A percentile compares a stretch with the other conserved stretches of the same genome.
Evolutionary conservation across 2,113 vertebrate genomes (phyloP).

Genomic region (Pteropus alecto): DNA sequence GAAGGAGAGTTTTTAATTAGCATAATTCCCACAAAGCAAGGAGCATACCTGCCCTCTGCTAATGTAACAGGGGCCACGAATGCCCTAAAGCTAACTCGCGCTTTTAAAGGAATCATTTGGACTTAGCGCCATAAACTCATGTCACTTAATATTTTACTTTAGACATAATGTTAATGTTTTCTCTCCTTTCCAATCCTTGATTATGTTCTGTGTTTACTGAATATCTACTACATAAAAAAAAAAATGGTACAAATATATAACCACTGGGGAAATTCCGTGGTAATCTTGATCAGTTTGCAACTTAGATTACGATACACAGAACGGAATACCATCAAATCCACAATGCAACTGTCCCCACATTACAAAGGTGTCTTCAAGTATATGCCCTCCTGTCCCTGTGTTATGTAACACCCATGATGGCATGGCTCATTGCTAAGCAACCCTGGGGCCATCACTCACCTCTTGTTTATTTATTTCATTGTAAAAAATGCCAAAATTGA

Average conservation of each 20-base stretch:
- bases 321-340: background rate
- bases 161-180: background rate
- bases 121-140: background rate
- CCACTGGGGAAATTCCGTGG: background rate
- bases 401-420: background rate
- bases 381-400: background rate
- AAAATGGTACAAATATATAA: background rate
- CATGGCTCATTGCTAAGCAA: background rate
- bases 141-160: background rate
- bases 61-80: background rate
- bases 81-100: background rate
- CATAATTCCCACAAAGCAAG: background rate
- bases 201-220: background rate
- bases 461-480: slow-evolving; percentile 41
- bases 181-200: background rate
- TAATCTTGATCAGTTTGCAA: background rate
- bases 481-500: background rate
- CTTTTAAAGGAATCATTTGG: slow-evolving; percentile 16
- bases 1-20: slow-evolving; percentile 13
- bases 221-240: background rate
- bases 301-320: background rate
- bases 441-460: background rate
- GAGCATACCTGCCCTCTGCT: background rate
- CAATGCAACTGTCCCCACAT: background rate
- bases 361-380: background rate